Percentiles rank a stretch among this genome's conserved stretches.
Evolutionary conservation across 2,113 vertebrate genomes (phyloP).

Genomic region (Poecilia latipinna): DNA sequence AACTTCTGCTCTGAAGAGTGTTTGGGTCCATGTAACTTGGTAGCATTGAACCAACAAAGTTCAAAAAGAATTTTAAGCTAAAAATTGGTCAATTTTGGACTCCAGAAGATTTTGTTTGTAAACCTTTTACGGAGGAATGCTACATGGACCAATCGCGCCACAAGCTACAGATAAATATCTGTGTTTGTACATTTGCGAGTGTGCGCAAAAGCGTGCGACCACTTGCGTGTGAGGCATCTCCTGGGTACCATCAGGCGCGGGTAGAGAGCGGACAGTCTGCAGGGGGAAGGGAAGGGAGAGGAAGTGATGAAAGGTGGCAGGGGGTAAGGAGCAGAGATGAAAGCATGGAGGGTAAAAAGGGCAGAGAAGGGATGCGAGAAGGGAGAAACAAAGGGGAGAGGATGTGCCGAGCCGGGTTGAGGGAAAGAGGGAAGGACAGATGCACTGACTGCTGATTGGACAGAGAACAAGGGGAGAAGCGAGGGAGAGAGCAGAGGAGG

Average conservation of each 20-base stretch:
- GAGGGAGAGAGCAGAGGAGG: slow-evolving; percentile 25
- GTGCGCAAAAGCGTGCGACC: slow-evolving; percentile 25
- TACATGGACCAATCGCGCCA: not conserved
- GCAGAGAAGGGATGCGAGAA: slow-evolving; percentile 49
- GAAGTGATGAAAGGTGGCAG: slow-evolving; percentile 67
- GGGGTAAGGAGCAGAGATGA: slow-evolving; percentile 67
- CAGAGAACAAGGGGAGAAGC: slow-evolving; percentile 50
- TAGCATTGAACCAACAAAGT: not conserved
- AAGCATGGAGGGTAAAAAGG: slow-evolving; percentile 31
- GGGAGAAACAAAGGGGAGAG: slow-evolving; percentile 48
- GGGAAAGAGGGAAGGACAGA: slow-evolving; percentile 63
- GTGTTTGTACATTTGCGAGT: slow-evolving; percentile 27
- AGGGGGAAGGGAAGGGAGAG: slow-evolving; percentile 5
- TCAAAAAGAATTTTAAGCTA: not conserved
- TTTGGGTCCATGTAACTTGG: not conserved
- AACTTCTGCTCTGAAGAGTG: not conserved
- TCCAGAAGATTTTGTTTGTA: too few species aligned
- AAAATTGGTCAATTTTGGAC: not conserved
- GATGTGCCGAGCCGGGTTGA: slow-evolving; percentile 59
- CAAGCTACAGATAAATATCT: slow-evolving; percentile 3
- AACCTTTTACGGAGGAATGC: too few species aligned
- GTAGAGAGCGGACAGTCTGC: slow-evolving; percentile 37
- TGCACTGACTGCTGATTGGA: slow-evolving; percentile 75
- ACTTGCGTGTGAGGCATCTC: slow-evolving; percentile 62
- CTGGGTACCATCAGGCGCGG: slow-evolving; percentile 60